Evolutionary conservation across 1,140 invertebrate species (phyloP).

Genomic region (Caenorhabditis remanei): DNA sequence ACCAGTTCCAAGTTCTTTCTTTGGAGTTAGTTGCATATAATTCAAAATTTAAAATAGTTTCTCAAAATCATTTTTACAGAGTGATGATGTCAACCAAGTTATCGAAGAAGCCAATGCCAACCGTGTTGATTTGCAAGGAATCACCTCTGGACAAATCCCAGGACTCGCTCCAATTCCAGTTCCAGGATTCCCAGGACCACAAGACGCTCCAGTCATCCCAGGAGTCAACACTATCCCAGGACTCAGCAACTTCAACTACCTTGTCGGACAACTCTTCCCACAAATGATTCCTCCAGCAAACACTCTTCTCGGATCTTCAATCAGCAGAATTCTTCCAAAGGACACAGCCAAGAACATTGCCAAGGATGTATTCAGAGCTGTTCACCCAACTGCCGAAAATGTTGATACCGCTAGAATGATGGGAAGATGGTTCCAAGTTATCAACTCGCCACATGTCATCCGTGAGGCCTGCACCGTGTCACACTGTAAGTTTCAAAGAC

Average conservation of each 20-base stretch:
- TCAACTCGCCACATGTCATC: constrained; percentile 77
- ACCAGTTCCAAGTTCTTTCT: constrained; percentile 60
- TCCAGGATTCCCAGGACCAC: constrained; percentile 76
- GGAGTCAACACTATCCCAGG: constrained; percentile 78
- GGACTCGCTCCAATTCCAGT: constrained; percentile 77
- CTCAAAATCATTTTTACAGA: constrained; percentile 21
- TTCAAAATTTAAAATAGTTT: not conserved
- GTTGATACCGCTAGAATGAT: constrained; percentile 78
- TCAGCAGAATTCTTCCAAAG: constrained; percentile 75
- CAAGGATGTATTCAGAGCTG: constrained; percentile 77
- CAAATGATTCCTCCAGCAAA: constrained; percentile 78
- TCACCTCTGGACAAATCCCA: constrained; percentile 75
- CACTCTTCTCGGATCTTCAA: constrained; percentile 77
- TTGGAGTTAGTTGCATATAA: not conserved
- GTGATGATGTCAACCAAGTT: constrained; percentile 60
- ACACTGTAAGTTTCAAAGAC: constrained; percentile 71
- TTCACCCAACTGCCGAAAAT: constrained; percentile 77
- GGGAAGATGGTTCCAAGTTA: constrained; percentile 78
- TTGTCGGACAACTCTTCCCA: constrained; percentile 77
- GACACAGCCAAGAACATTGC: constrained; percentile 77
- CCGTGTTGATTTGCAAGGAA: constrained; percentile 70
- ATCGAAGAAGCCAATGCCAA: constrained; percentile 57
- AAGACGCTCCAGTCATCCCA: constrained; percentile 74
- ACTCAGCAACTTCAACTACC: constrained; percentile 77
- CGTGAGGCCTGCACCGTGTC: constrained; percentile 77